Percentiles rank a stretch among this genome's conserved stretches.
These are phyloP conservation scores for Gymnothorax reevesii DNA, from an alignment of 2,797 vertebrate genomes.

Conservation along the genomic window DNA sequence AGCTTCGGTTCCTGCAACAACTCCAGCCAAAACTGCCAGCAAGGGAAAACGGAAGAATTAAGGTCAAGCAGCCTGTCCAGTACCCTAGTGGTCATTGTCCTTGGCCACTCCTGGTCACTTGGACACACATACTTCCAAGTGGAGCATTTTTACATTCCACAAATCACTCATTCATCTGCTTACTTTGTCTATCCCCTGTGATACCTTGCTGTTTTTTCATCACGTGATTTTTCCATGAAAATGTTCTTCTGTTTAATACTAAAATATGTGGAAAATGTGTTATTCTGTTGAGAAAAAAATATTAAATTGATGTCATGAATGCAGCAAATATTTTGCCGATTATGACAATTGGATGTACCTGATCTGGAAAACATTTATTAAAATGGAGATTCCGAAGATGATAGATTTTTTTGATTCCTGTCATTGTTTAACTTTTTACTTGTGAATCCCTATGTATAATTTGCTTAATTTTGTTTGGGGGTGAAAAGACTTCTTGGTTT, in stretches of 20 bases:
- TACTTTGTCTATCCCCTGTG: slow-evolving; percentile 29
- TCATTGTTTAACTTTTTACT: too few species aligned
- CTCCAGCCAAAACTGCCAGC: slow-evolving; percentile 78
- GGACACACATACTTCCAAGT: slow-evolving; percentile 14
- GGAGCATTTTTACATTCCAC: slow-evolving; percentile 37
- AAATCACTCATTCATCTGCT: slow-evolving; percentile 45
- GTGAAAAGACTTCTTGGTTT: too few species aligned
- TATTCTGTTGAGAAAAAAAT: neutral
- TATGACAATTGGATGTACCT: neutral
- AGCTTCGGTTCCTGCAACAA: slow-evolving; percentile 63
- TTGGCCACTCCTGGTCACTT: slow-evolving; percentile 7
- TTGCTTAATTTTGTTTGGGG: too few species aligned
- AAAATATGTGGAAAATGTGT: slow-evolving; percentile 55
- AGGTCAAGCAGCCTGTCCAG: slow-evolving; percentile 41
- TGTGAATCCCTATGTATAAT: too few species aligned
- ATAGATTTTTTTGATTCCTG: neutral
- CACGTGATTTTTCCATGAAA: slow-evolving; percentile 42
- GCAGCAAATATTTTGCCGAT: neutral
- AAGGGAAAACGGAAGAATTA: slow-evolving; percentile 93
- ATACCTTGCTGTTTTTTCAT: neutral
- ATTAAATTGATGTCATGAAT: neutral
- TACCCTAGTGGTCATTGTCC: slow-evolving; percentile 9
- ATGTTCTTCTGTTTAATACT: slow-evolving; percentile 67
- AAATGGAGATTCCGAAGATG: neutral
- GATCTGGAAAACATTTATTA: neutral